Conservation (phyloP, 2,888 invertebrate species). For the Caenorhabditis sp. region DNA sequence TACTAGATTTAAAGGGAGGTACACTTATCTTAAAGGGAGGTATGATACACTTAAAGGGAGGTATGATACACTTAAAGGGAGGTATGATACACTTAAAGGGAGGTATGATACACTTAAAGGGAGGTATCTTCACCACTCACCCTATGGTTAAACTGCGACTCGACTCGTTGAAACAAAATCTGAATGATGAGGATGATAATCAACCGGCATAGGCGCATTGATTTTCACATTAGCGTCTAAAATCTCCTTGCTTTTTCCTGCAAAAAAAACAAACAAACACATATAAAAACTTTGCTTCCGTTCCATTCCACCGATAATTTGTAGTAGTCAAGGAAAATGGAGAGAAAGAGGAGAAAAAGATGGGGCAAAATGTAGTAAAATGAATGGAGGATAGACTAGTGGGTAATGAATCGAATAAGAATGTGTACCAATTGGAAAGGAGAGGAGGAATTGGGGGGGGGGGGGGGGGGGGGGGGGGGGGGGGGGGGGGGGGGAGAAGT, state of each 20-base stretch:
- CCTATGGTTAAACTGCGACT: background rate
- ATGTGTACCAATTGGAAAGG: background rate
- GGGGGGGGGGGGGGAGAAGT: too few relatives aligned
- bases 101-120: too few relatives aligned
- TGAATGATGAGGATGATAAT: background rate
- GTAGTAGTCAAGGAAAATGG: background rate
- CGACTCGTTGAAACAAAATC: background rate
- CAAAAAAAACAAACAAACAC: background rate
- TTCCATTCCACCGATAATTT: background rate
- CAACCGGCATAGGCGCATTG: background rate
- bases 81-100: too few relatives aligned
- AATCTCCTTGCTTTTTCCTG: background rate
- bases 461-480: too few relatives aligned
- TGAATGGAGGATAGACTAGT: background rate
- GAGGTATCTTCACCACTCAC: too few relatives aligned
- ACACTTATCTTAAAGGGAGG: too few relatives aligned
- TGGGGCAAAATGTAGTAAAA: conserved; percentile 3
- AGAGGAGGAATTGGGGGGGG: too few relatives aligned
- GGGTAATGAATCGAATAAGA: conserved; percentile 1
- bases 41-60: too few relatives aligned
- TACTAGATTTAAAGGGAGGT: too few relatives aligned
- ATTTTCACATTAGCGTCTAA: background rate
- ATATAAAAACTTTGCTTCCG: background rate
- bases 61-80: too few relatives aligned
- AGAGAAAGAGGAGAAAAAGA: background rate